phyloP scores from a whole-genome alignment of 2,797 vertebrate species.

The Garrulus glandarius region DNA sequence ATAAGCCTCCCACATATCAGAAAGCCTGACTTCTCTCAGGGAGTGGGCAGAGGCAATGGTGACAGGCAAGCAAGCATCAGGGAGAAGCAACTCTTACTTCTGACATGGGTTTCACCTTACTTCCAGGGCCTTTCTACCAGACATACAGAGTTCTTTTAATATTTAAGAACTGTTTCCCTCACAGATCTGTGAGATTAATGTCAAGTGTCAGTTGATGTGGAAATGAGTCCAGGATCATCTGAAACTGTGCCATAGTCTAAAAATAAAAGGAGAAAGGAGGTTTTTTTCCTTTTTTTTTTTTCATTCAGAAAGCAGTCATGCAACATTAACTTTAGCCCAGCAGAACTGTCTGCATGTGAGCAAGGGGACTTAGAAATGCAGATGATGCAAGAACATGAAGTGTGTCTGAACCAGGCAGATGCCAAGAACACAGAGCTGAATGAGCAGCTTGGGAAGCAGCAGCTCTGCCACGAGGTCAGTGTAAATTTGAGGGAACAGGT shows the following conservation, averaged over 20 bases:
- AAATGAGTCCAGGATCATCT: background rate
- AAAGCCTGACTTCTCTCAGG: background rate
- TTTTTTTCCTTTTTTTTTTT: accelerated
- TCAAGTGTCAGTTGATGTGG: background rate
- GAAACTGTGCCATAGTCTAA: conserved; percentile 2
- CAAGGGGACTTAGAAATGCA: background rate
- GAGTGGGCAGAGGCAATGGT: background rate
- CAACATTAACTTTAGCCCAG: background rate
- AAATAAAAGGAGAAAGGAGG: background rate
- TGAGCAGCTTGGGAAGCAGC: background rate
- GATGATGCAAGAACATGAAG: background rate
- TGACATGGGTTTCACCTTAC: background rate
- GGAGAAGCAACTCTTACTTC: background rate
- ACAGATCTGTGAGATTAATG: background rate
- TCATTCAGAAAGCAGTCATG: background rate
- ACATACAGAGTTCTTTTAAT: background rate
- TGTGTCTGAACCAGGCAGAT: background rate
- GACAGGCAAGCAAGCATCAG: background rate
- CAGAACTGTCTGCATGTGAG: background rate
- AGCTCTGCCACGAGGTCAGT: background rate
- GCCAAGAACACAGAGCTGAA: background rate
- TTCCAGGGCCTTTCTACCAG: background rate
- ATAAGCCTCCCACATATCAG: background rate
- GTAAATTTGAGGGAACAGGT: background rate
- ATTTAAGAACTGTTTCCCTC: background rate